Evolutionary conservation across 2,888 invertebrate genomes (phyloP).

Genomic region (Microctonus hyperodae): DNA sequence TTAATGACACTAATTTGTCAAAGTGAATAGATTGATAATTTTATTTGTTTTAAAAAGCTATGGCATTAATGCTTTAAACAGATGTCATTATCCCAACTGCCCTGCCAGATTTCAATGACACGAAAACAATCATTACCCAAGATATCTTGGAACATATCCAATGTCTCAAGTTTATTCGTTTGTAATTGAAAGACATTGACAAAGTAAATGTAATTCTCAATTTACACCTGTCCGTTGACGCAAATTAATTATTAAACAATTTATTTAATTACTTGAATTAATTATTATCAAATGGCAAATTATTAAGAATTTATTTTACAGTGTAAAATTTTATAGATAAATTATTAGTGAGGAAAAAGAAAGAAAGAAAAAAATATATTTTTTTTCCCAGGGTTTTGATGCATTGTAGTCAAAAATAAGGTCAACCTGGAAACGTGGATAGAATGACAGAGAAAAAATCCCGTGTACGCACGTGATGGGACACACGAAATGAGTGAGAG

Average conservation of each 20-base stretch:
- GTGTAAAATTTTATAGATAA: not conserved
- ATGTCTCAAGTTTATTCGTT: not conserved
- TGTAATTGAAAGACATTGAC: not conserved
- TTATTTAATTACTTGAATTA: not conserved
- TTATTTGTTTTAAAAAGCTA: not conserved
- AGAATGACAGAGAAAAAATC: not conserved
- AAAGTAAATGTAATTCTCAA: not conserved
- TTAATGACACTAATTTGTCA: not conserved
- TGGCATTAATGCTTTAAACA: not conserved
- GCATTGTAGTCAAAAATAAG: not conserved
- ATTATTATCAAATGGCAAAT: not conserved
- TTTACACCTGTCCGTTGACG: not conserved
- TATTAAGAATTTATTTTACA: not conserved
- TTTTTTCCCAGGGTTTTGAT: not conserved
- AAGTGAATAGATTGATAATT: not conserved
- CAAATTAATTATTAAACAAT: not conserved
- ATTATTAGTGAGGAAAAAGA: not conserved
- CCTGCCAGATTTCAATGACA: conserved; percentile 23
- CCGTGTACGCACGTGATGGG: not conserved
- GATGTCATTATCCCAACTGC: not conserved
- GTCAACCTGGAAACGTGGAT: conserved; percentile 2
- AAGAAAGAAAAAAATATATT: not conserved
- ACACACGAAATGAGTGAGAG: not conserved
- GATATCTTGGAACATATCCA: conserved; percentile 9
- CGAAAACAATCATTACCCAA: conserved; percentile 15